Base-by-base conservation (phyloP, 2,797 vertebrate genomes). In the Taenioides sp. region DNA sequence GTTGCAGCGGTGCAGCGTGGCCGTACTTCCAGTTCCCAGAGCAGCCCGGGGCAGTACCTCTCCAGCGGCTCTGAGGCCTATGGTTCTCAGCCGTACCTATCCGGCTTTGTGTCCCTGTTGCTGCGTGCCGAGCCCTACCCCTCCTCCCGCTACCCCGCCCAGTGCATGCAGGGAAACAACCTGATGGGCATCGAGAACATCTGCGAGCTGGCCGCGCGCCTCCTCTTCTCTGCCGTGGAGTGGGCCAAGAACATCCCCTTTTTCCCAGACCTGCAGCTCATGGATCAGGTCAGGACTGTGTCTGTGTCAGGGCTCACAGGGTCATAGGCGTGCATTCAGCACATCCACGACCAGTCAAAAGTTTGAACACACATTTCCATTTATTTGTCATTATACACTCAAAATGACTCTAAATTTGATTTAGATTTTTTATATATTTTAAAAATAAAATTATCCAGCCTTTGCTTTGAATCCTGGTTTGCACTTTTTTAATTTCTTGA, bases 181-280 rank as follows among this genome's bases (percentile, higher is more conserved):
- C 92, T 96, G 79, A 95, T 95, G 95, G 95, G 95, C 82, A 95
- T 96, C 0, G 95, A 96, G 88, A 96, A 95, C 91, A 96, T 96
- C 88, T 96, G 96, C 1, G 95, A 96, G 87, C 85, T 96, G 88
- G 96, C 96, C 0, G 96, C 96, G 18, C 87, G 96, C 67, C 91
- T 96, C 70, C 95, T 96, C 65, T 96, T 96, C 92, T 94, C 95
- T 0, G 93, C 95, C 0, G 94, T 96, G 0, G 95, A 96, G 72
- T 96, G 96, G 96, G 96, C 95, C 70, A 96, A 96, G 87, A 95
- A 95, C 90, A 94, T 96, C 88, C 96, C 96, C 20, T 96, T 96
- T 89, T 96, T 96, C 86, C 95, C 95, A 0, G 95, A 96, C 34
- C 90, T 96, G 76, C 95, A 95, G 90, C 94, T 96, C 70, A 93